These are phyloP conservation scores for Dendrocincla fuliginosa DNA, from an alignment of 2,797 vertebrate species.

Conservation along the genomic window DNA sequence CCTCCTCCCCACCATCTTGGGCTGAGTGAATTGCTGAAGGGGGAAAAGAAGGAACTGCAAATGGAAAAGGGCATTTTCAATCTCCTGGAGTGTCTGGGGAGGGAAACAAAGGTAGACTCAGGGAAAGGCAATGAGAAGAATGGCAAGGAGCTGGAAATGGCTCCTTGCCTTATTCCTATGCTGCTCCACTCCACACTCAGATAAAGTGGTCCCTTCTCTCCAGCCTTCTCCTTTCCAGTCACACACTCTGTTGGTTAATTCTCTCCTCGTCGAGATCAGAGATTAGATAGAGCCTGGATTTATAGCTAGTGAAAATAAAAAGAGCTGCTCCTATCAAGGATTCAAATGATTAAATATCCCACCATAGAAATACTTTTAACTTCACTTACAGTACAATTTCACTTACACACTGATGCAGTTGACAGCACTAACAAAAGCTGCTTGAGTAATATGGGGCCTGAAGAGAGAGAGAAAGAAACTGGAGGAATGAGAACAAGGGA, in stretches of 20 bases:
- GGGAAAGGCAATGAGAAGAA: constrained; percentile 1
- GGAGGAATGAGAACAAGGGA: not conserved
- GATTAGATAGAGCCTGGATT: constrained; percentile 80
- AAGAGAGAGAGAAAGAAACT: constrained; percentile 18
- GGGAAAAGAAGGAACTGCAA: not conserved
- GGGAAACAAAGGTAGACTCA: not conserved
- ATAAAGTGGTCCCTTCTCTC: constrained; percentile 65
- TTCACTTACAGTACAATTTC: constrained; percentile 67
- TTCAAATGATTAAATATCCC: constrained; percentile 81
- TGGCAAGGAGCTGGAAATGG: not conserved
- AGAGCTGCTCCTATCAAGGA: constrained; percentile 77
- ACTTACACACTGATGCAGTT: constrained; percentile 50
- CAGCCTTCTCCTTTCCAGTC: constrained; percentile 75
- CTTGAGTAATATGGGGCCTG: constrained; percentile 53
- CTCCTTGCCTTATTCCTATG: constrained; percentile 46
- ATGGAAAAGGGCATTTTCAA: constrained; percentile 39
- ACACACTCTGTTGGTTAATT: constrained; percentile 77
- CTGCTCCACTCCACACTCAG: constrained; percentile 46
- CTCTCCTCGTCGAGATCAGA: constrained; percentile 76
- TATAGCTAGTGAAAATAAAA: constrained; percentile 78
- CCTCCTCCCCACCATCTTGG: not conserved
- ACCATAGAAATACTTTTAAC: constrained; percentile 76
- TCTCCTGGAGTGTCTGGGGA: not conserved
- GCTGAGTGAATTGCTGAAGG: not conserved
- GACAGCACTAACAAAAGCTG: constrained; percentile 48